phyloP scores from a whole-genome alignment of 2,888 invertebrate genomes.

The Catocala sponsa region DNA sequence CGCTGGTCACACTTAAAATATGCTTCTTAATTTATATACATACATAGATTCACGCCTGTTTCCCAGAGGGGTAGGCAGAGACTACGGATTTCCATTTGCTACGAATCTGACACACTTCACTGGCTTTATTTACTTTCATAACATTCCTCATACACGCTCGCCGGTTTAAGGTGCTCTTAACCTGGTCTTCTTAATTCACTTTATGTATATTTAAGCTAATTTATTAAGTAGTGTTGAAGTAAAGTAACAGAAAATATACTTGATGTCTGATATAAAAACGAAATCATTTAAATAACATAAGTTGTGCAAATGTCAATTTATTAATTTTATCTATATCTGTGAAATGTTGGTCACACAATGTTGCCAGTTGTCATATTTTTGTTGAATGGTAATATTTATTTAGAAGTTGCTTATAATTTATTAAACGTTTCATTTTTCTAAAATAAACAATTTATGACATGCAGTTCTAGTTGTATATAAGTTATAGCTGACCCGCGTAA shows the following conservation, averaged over 20 bases:
- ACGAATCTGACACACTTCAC: too few relatives aligned
- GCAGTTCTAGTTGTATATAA: too few relatives aligned
- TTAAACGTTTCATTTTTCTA: too few relatives aligned
- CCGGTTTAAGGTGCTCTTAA: too few relatives aligned
- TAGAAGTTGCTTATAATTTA: not conserved
- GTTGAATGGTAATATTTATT: not conserved
- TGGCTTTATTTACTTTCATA: too few relatives aligned
- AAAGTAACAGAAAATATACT: conserved; percentile 20
- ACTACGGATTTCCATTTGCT: too few relatives aligned
- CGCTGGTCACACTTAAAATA: not conserved
- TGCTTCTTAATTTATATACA: conserved; percentile 4
- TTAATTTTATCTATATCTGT: conserved; percentile 52
- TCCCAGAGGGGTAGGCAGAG: too few relatives aligned
- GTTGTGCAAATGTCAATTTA: conserved; percentile 74
- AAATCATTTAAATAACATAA: conserved; percentile 56
- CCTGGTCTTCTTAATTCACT: conserved; percentile 4
- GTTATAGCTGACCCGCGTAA: too few relatives aligned
- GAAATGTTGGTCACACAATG: conserved; percentile 42
- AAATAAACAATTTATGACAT: too few relatives aligned
- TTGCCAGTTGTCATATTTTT: not conserved
- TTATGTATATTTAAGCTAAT: conserved; percentile 2
- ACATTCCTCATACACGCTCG: too few relatives aligned
- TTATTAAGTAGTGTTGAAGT: conserved; percentile 12
- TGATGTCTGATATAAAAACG: conserved; percentile 45
- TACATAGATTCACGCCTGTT: too few relatives aligned